These are phyloP conservation scores for Torymus tubicola DNA, from an alignment of 2,888 invertebrate species.

Conservation along the genomic window DNA sequence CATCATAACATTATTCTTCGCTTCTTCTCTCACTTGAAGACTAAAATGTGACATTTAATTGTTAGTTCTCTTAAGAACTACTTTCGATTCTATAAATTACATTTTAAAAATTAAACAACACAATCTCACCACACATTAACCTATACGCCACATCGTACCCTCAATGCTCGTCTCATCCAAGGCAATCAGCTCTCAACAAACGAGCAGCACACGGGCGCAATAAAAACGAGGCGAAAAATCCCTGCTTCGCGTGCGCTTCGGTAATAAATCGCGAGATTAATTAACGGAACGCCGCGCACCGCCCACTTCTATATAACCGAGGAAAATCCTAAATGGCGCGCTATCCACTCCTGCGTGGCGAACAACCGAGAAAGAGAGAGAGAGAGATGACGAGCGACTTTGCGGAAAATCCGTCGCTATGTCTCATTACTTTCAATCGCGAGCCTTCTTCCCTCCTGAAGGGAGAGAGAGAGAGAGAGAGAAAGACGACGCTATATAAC, in stretches of 20 bases:
- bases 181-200: no score
- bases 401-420: slow-evolving; percentile 65
- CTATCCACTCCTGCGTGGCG: slow-evolving; percentile 6
- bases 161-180: no score
- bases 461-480: slow-evolving; percentile 52
- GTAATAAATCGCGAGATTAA: slow-evolving; percentile 57
- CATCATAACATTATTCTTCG: no score
- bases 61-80: no score
- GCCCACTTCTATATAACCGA: background rate
- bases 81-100: no score
- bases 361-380: background rate
- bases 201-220: background rate
- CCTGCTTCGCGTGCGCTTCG: background rate
- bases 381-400: slow-evolving; percentile 55
- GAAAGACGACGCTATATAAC: slow-evolving; percentile 39
- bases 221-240: background rate
- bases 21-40: no score
- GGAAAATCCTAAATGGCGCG: slow-evolving; percentile 50
- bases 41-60: no score
- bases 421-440: slow-evolving; percentile 75
- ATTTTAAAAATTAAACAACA: no score
- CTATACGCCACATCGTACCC: no score
- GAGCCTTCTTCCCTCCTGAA: slow-evolving; percentile 54
- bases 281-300: slow-evolving; percentile 32
- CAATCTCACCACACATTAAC: no score